phyloP scores from a whole-genome alignment of 2,113 vertebrate species.

The Oncorhynchus nerka region DNA sequence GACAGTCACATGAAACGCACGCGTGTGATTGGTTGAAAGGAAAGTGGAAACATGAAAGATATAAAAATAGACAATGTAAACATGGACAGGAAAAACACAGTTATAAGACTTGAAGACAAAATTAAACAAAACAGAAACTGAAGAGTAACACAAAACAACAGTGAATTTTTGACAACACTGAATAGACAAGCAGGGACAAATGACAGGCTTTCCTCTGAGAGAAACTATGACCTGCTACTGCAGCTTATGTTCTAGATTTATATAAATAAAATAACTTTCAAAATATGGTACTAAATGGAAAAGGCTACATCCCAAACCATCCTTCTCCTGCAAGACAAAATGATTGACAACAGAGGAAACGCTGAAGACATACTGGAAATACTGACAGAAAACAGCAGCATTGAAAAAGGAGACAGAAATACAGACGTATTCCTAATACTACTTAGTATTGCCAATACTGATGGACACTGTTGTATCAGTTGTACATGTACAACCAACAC shows the following conservation, averaged over 20 bases:
- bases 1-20: slow-evolving; percentile 93
- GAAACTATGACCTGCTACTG: slow-evolving; percentile 38
- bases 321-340: background rate
- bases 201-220: slow-evolving; percentile 44
- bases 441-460: background rate
- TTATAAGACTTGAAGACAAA: slow-evolving; percentile 80
- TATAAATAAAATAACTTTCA: background rate
- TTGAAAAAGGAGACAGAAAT: slow-evolving; percentile 6
- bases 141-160: slow-evolving; percentile 28
- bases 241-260: background rate
- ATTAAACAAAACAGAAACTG: slow-evolving; percentile 56
- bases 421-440: background rate
- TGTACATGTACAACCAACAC: background rate
- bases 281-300: background rate
- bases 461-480: background rate
- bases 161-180: slow-evolving; percentile 28
- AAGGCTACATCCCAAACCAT: background rate
- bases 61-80: slow-evolving; percentile 86
- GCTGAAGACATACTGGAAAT: slow-evolving; percentile 1
- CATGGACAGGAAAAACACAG: slow-evolving; percentile 79
- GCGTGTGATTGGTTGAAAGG: slow-evolving; percentile 91
- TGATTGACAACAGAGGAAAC: slow-evolving; percentile 40
- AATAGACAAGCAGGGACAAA: slow-evolving; percentile 24
- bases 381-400: background rate
- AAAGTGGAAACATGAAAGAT: slow-evolving; percentile 90